Evolutionary conservation across 2,113 vertebrate species (phyloP).

Genomic region (Candoia aspera): DNA sequence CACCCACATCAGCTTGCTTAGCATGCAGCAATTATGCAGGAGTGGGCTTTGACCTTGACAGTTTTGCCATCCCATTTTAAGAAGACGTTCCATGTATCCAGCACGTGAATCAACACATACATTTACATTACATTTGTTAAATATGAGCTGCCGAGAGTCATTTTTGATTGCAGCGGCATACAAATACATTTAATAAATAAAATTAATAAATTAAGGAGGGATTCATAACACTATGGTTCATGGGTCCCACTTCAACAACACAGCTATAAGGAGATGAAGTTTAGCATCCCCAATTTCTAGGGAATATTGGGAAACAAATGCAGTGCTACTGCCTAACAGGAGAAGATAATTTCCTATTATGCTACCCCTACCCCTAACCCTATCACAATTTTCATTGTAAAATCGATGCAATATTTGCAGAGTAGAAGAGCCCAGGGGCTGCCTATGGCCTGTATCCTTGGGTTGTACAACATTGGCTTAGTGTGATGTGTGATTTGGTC

Average conservation of each 20-base stretch:
- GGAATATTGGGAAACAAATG: not conserved
- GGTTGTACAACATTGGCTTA: not conserved
- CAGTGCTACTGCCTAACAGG: not conserved
- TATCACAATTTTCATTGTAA: not conserved
- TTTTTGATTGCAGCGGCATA: not conserved
- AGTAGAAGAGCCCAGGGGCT: not conserved
- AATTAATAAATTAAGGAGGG: not conserved
- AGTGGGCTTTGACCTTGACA: not conserved
- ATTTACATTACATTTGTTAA: not conserved
- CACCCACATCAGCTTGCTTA: not conserved
- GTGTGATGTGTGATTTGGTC: not conserved
- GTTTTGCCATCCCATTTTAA: not conserved
- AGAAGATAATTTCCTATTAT: not conserved
- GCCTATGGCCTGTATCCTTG: not conserved
- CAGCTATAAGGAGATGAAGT: not conserved
- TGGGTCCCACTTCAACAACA: not conserved
- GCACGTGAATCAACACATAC: not conserved
- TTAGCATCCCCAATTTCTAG: not conserved
- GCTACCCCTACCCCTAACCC: not conserved
- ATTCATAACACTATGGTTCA: not conserved
- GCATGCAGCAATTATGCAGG: not conserved
- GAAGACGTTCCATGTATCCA: rapidly evolving
- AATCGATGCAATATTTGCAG: not conserved
- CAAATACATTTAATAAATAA: not conserved
- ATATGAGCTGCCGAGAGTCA: not conserved